Evolutionary conservation across 2,113 vertebrate genomes (phyloP).

Genomic region (Chinchilla lanigera): DNA sequence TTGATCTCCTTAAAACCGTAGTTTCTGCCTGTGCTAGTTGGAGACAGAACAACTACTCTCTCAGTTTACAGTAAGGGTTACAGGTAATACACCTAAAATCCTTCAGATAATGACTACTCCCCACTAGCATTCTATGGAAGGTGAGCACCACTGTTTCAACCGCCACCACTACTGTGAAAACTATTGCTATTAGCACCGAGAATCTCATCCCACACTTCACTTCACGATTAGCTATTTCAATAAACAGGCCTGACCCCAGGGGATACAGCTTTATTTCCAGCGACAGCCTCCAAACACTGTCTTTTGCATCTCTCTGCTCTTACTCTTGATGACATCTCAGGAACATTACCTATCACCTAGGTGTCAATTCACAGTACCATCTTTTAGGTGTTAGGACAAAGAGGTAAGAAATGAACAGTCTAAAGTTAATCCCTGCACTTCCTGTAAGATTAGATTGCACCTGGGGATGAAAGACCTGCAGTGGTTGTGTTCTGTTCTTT

Average conservation of each 20-base stretch:
- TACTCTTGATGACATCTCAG: background rate
- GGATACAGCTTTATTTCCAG: background rate
- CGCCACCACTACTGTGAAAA: rapidly evolving
- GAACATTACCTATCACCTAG: background rate
- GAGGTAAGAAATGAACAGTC: background rate
- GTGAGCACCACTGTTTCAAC: background rate
- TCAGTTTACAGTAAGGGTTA: background rate
- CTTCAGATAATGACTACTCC: no score
- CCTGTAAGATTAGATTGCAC: background rate
- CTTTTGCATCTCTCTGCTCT: background rate
- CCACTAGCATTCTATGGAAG: background rate
- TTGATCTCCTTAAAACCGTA: background rate
- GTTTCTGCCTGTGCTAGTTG: background rate
- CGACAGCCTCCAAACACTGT: background rate
- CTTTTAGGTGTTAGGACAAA: background rate
- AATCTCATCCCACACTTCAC: no score
- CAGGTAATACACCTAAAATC: background rate
- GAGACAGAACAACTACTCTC: background rate
- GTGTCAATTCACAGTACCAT: no score
- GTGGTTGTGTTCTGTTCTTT: background rate
- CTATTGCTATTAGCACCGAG: background rate
- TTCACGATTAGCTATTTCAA: background rate
- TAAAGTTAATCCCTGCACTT: background rate
- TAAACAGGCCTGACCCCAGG: background rate
- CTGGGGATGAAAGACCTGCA: rapidly evolving